Evolutionary conservation across 1,140 invertebrate species (phyloP).

Genomic region (Drosophila willistoni): DNA sequence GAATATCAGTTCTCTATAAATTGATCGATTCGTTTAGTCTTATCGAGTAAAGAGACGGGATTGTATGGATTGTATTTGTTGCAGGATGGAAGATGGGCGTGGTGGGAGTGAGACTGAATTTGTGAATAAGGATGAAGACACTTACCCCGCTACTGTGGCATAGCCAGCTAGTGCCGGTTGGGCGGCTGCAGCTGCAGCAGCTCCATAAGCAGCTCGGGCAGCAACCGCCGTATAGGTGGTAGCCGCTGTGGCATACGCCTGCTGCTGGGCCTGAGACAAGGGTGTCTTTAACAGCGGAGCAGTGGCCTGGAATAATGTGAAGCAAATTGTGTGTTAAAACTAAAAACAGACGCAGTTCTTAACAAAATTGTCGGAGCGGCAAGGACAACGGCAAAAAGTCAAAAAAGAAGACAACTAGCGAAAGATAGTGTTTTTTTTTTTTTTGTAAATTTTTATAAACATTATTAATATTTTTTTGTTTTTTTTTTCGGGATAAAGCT

Average conservation of each 20-base stretch:
- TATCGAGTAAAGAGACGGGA: no score
- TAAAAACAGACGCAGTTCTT: slow-evolving; percentile 64
- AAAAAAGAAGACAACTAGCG: slow-evolving; percentile 10
- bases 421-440: slow-evolving; percentile 4
- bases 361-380: slow-evolving; percentile 26
- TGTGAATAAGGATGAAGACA: slow-evolving; percentile 16
- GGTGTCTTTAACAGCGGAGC: slow-evolving; percentile 88
- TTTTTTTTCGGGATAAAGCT: slow-evolving; percentile 2
- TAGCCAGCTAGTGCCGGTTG: slow-evolving; percentile 89
- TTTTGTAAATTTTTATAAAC: not conserved
- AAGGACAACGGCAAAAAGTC: slow-evolving; percentile 63
- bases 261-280: slow-evolving; percentile 86
- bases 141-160: slow-evolving; percentile 84
- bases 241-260: slow-evolving; percentile 87
- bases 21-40: no score
- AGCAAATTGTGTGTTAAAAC: slow-evolving; percentile 83
- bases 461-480: not conserved
- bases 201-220: slow-evolving; percentile 91
- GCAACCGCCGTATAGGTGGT: slow-evolving; percentile 92
- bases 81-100: not conserved
- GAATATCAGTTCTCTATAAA: no score
- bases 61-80: no score
- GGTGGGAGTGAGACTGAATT: not conserved
- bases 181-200: slow-evolving; percentile 92
- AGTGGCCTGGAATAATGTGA: slow-evolving; percentile 86